Evolutionary conservation across 2,113 vertebrate species (phyloP).

Genomic region (Vidua chalybeata): DNA sequence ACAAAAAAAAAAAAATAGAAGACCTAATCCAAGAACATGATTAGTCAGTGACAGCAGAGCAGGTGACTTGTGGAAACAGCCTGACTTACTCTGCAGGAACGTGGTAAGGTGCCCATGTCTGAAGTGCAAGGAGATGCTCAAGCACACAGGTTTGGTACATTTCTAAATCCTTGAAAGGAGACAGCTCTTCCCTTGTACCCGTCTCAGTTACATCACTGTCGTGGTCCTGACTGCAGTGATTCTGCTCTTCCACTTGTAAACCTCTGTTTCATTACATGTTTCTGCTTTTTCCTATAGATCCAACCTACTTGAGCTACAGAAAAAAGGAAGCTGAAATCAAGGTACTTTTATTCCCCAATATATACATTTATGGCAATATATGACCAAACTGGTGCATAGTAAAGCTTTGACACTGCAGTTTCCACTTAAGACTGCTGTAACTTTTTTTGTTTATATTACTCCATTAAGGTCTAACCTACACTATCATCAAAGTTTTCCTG

Average conservation of each 20-base stretch:
- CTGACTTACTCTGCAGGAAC: neutral
- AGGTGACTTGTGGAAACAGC: neutral
- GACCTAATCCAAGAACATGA: neutral
- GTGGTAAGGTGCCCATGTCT: neutral
- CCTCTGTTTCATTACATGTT: neutral
- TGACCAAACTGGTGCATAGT: neutral
- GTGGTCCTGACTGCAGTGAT: rapidly evolving
- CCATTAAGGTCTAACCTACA: neutral
- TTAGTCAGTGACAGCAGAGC: neutral
- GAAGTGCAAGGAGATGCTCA: neutral
- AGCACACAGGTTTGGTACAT: neutral
- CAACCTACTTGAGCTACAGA: neutral
- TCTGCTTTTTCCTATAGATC: neutral
- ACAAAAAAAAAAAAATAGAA: neutral
- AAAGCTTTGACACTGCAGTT: neutral
- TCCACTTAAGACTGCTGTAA: neutral
- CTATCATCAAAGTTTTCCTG: neutral
- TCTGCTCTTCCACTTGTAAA: neutral
- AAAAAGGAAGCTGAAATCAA: neutral
- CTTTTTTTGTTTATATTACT: neutral
- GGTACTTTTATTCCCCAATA: neutral
- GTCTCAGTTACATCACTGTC: neutral
- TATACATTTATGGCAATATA: neutral
- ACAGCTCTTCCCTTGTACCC: neutral
- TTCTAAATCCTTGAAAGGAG: neutral